Evolutionary conservation across 2,888 invertebrate genomes (phyloP).

Genomic region (Drosophila anomalata): DNA sequence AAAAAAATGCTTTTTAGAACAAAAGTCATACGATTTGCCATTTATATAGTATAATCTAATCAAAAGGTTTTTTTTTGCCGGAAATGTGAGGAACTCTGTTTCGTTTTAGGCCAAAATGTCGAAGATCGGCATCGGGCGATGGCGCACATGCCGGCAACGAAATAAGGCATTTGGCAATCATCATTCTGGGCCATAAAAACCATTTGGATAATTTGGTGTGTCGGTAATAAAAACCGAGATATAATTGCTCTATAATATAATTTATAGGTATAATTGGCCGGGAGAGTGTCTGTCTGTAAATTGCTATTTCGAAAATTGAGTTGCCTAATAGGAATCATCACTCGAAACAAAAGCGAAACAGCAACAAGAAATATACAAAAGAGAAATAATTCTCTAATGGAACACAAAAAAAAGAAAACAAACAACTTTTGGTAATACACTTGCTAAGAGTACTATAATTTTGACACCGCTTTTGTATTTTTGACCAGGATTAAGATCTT

Average conservation of each 20-base stretch:
- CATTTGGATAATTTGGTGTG: constrained; percentile 38
- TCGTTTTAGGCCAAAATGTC: constrained; percentile 5
- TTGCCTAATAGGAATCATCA: constrained; percentile 20
- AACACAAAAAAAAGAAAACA: not conserved
- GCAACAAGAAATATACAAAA: not conserved
- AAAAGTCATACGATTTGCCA: not conserved
- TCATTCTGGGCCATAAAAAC: constrained; percentile 33
- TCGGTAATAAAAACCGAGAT: constrained; percentile 30
- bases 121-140: constrained; percentile 3
- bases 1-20: not conserved
- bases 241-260: constrained; percentile 35
- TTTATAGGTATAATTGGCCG: constrained; percentile 18
- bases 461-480: too few species aligned
- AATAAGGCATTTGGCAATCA: constrained; percentile 37
- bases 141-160: not conserved
- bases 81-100: not conserved
- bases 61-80: not conserved
- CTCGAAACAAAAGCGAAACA: not conserved
- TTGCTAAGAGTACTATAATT: not conserved
- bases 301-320: constrained; percentile 36
- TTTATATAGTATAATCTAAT: not conserved
- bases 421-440: not conserved
- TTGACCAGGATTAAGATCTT: too few species aligned
- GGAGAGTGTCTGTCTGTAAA: constrained; percentile 29
- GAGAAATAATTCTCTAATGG: not conserved